Evolutionary conservation across 2,797 vertebrate genomes (phyloP), one percentile per base, ranked within the genome.

Genomic region (Chanos chanos): DNA sequence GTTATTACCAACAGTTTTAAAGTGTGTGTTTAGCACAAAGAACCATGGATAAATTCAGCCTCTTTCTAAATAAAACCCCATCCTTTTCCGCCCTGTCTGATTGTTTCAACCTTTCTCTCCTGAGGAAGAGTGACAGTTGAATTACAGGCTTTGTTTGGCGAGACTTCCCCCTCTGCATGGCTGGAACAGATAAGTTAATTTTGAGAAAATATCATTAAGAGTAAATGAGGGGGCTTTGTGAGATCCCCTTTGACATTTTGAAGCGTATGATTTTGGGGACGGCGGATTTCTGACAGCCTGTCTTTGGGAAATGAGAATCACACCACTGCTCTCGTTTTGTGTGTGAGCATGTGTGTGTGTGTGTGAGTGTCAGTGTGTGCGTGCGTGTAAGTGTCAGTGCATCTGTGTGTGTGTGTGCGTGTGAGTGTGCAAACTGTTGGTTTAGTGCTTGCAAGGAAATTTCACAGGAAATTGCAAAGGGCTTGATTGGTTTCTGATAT

Each of bases 181-280:
- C 5, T 49, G 58, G 48, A 59, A 44, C 12, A 13, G 45, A 48
- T 64, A 60, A 48, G 61, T 74, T 65, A 44, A 67, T 62, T 70
- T 62, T 21, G 30, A 59, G 54, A 44, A 64, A 68, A 58, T 70
- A 64, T 61, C 49, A 60, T 72, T 49, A 64, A 54, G 40, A 60
- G 57, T 75, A 76, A 71, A 71, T 69, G 73, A 58, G 37, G 4
- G 44, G 57, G 22, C 58, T 68, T 41, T 41, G 44, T 44, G 67
- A 47, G 70, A 40, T 55, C 31, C 2, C 1, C 22, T 78, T 70
- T 85, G 82, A 78, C 82, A 79, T 87, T 86, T 87, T 48, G 77
- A 82, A 83, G 61, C 21, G 19, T 83, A 50, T 75, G 83, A 55
- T 85, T 64, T 80, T 62, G 13, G 10, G 16, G 31, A 4, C 30